Evolutionary conservation across 1,140 invertebrate genomes (phyloP).

Genomic region (Muscidifurax raptorellus): DNA sequence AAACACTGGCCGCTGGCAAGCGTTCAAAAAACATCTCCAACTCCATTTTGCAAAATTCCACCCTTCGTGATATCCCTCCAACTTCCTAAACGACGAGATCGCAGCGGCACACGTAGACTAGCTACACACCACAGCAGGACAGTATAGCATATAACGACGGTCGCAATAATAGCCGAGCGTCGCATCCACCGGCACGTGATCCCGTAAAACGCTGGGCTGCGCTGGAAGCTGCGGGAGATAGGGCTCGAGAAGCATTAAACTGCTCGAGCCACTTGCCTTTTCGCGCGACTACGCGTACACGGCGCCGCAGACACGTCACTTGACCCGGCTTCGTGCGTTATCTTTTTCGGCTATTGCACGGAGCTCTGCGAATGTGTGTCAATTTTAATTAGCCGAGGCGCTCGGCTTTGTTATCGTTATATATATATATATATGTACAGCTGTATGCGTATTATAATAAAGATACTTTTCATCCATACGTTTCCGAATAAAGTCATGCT

Average conservation of each 20-base stretch:
- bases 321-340: slow-evolving; percentile 11
- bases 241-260: background rate
- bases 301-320: background rate
- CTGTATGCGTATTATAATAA: too few relatives aligned
- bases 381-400: slow-evolving; percentile 21
- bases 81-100: background rate
- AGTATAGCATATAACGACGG: background rate
- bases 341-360: background rate
- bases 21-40: background rate
- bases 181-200: background rate
- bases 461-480: too few relatives aligned
- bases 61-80: background rate
- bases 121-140: background rate
- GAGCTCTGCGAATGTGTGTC: slow-evolving; percentile 4
- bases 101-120: background rate
- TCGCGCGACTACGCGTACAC: background rate
- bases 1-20: background rate
- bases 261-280: background rate
- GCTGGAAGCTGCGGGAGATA: background rate
- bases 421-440: too few relatives aligned
- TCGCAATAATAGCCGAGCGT: background rate
- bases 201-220: background rate
- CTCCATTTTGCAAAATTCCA: background rate
- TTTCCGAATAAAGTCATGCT: too few relatives aligned
- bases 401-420: too few relatives aligned